phyloP scores from a whole-genome alignment of 2,113 vertebrate genomes.

The Oceanodroma tethys region DNA sequence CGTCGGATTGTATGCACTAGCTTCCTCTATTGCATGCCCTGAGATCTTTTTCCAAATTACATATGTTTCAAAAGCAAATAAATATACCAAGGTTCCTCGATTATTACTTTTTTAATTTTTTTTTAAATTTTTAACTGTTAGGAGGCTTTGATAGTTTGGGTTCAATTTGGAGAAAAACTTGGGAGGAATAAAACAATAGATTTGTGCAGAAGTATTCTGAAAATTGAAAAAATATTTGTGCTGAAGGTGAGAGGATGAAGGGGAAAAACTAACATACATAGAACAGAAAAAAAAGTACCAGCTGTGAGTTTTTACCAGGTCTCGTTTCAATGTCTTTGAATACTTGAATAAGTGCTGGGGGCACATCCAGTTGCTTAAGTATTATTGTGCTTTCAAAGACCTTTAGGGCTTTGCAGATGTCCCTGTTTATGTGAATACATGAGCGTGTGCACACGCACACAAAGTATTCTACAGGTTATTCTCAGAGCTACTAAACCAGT shows the following conservation, averaged over 20 bases:
- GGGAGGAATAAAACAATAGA: background rate
- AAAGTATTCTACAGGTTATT: background rate
- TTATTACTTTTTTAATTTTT: background rate
- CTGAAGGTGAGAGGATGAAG: background rate
- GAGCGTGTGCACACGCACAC: background rate
- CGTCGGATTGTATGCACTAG: background rate
- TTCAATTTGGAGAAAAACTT: background rate
- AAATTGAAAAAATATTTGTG: background rate
- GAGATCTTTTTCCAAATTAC: background rate
- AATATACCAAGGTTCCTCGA: background rate
- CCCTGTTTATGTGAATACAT: background rate
- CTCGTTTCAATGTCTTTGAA: background rate
- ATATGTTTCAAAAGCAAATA: background rate
- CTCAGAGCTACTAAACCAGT: background rate
- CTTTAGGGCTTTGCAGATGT: background rate
- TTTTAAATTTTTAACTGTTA: background rate
- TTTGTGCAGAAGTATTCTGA: background rate
- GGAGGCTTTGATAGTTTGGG: background rate
- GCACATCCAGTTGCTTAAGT: background rate
- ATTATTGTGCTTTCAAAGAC: background rate
- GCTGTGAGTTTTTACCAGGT: background rate
- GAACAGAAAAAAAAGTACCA: background rate
- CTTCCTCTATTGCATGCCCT: background rate
- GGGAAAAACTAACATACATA: background rate
- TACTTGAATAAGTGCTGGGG: background rate